Evolutionary conservation across 1,140 invertebrate species (phyloP), one percentile per base, ranked within the genome.

Genomic region (Dendrolimus punctatus): DNA sequence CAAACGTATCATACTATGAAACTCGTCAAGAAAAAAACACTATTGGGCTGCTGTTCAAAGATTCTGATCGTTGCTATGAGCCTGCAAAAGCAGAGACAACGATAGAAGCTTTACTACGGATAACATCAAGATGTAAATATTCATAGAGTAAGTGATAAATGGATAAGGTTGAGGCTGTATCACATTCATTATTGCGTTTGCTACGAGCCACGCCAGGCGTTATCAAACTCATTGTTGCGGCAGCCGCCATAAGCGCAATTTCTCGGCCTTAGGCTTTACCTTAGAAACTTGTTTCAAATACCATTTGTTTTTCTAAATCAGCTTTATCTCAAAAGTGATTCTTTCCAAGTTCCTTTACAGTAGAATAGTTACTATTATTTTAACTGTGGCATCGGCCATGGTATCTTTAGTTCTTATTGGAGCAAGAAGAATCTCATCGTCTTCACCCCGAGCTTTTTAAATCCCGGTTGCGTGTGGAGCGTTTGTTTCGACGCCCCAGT

Each of bases 61-160:
- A 79, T 81, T 69, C 68, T 58, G 65, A 81, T 76, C 76, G 58
- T 55, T 39, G 55, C 62, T 62, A 49, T 58, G 59, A 64, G 61
- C 62, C 53, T 23, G 60, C 64, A 67, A 69, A 62, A 59, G 60
- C 57, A 62, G 66, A 58, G 58, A 60, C 66, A 68, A 62, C 69
- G 65, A 63, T 59, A 68, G 64, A 68, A 66, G 58, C 64, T 73
- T 73, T 73, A 64, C 68, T 59, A 76, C 67, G 71, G 71, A 71
- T 67, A 76, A 66, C 64, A 64, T 68, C 64, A 64, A 66, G 69
- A 83, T 80, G 80, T 80, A 80, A n/a, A 80, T 78, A 85, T 80
- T 82, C 81, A 82, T 81, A 76, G 73, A 73, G 58, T 61, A 58
- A 55, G 66, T 81, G 79, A 85, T 82, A 82, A 82, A 85, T 81